Evolutionary conservation across 2,888 invertebrate species (phyloP).

Genomic region (Homarus gammarus): DNA sequence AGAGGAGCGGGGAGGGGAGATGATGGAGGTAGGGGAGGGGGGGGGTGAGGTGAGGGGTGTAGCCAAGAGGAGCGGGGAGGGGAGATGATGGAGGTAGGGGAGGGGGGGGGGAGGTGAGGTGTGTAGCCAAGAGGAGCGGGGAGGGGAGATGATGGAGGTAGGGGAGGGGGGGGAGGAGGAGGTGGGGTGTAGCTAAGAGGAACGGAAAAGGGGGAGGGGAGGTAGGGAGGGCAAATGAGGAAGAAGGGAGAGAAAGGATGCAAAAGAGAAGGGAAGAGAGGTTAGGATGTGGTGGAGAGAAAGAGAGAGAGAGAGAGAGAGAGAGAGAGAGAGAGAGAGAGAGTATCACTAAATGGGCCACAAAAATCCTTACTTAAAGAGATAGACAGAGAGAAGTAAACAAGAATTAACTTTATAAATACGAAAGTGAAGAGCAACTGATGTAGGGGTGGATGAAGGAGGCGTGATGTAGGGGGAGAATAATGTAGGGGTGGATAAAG

Average conservation of each 20-base stretch:
- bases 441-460: too few relatives aligned
- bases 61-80: neutral
- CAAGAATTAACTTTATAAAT: too few relatives aligned
- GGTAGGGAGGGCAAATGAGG: neutral
- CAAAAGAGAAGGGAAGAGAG: neutral
- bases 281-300: neutral
- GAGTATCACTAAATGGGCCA: too few relatives aligned
- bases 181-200: too few relatives aligned
- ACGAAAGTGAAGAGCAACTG: too few relatives aligned
- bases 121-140: too few relatives aligned
- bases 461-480: too few relatives aligned
- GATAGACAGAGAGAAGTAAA: too few relatives aligned
- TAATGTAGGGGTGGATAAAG: too few relatives aligned
- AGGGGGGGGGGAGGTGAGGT: too few relatives aligned
- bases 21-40: neutral
- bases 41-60: neutral
- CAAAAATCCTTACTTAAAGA: too few relatives aligned
- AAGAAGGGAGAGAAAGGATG: neutral
- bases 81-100: too few relatives aligned
- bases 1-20: neutral
- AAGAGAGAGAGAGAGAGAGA: constrained; percentile 2
- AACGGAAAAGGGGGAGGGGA: neutral
- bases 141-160: neutral
- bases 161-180: neutral
- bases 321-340: neutral